Evolutionary conservation across 2,888 invertebrate species (phyloP), one percentile per base, ranked within the genome.

Genomic region (Drosophila rubida): DNA sequence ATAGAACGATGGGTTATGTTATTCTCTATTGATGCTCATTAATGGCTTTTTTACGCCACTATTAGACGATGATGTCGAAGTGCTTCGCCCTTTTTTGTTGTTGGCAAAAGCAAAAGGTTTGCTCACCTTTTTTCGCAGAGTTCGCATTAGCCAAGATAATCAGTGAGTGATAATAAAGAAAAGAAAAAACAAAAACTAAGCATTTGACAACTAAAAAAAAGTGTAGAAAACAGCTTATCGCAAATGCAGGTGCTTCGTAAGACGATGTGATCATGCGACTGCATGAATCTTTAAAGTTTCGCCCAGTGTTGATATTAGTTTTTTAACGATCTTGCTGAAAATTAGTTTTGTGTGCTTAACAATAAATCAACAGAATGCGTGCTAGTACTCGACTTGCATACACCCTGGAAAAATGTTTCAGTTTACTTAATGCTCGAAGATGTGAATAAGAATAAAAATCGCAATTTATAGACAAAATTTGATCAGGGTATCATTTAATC

Each of bases 231-330:
- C 4, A 22, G 53, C 42, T 19, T 19, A 19, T 69, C 57, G 51
- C 50, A 27, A 30, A 30, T 51, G 16, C 13, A 50, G n/a, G 23
- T 46, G 23, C 11, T n/a, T 46, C 3, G 13, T 41, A 44, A 49
- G 75, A 66, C 77, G 80, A 80, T 82, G 83, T 78, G 80, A 77
- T 85, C 85, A 42, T 8, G 4, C 2, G n/a, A 35, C 8, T 14
- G 39, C 13, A 23, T 22, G 13, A 7, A n/a, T 8, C 37, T 51
- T 48, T 35, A 42, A 8, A n/a, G 46, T 49, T 42, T 30, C 55
- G n/a, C 2, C 23, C 7, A 45, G 19, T 48, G 35, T 16, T 16
- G 27, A 19, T 50, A 39, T 59, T 67, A 62, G 41, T 70, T 84
- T 78, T 75, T n/a, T 58, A 64, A 67, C 66, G 58, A 71, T 78